Evolutionary conservation across 2,888 invertebrate genomes (phyloP).

Genomic region (Slavum lentiscoides): DNA sequence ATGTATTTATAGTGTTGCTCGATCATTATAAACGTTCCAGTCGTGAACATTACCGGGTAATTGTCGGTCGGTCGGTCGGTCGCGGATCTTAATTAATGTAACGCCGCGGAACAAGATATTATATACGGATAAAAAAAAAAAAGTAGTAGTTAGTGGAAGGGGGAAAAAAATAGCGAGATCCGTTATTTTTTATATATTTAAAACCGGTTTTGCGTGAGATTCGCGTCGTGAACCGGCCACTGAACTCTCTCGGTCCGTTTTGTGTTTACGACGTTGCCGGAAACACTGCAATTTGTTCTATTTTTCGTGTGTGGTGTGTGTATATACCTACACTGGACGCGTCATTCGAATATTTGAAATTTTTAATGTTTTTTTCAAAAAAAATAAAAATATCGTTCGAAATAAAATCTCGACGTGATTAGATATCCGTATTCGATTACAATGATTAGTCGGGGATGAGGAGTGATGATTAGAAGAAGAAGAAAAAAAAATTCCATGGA

Average conservation of each 20-base stretch:
- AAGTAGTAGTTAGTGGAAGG: background rate
- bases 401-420: too few species aligned
- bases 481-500: too few species aligned
- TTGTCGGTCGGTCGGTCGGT: slow-evolving; percentile 21
- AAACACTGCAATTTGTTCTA: slow-evolving; percentile 28
- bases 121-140: background rate
- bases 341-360: too few species aligned
- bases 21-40: slow-evolving; percentile 45
- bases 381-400: too few species aligned
- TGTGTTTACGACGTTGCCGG: slow-evolving; percentile 34
- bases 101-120: background rate
- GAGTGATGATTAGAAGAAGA: too few species aligned
- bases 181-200: slow-evolving; percentile 55
- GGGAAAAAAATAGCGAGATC: slow-evolving; percentile 42
- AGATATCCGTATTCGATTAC: too few species aligned
- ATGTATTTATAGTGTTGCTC: background rate
- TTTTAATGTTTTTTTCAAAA: too few species aligned
- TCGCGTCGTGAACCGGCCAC: slow-evolving; percentile 38
- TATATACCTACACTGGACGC: too few species aligned
- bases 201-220: slow-evolving; percentile 49
- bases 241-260: slow-evolving; percentile 35
- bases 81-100: slow-evolving; percentile 38
- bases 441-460: too few species aligned
- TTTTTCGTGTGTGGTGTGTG: background rate
- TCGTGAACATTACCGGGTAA: slow-evolving; percentile 43